Base-by-base conservation (phyloP, 2,113 vertebrate species). In the Bambusicola thoracicus region DNA sequence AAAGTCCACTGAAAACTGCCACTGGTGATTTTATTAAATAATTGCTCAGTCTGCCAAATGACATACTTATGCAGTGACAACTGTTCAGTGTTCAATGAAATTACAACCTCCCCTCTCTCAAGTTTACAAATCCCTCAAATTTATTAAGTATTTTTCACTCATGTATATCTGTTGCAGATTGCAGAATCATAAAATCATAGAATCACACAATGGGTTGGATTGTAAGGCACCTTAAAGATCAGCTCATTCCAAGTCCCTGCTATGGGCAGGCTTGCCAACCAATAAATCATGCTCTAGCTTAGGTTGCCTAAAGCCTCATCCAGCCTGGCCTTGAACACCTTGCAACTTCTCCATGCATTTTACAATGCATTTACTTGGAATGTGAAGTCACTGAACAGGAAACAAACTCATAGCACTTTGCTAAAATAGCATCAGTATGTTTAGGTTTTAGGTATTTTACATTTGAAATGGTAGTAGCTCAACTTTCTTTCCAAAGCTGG, bases 71-170 rank as follows among this genome's bases (percentile, higher is more conserved):
- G 53, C 41, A 80, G 44, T 63, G 84, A 87, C n/a, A 78, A 51
- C 92, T 88, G 59, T 13, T 81, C 61, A 74, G 49, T 72, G 68
- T 29, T 81, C 29, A 74, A 32, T 82, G 21, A 96, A 90, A 81
- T 88, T 66, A 76, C 40, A 87, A 10, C 25, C 19, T 80, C 17
- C 24, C 14, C 58, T 86, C 65, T 88, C 65, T 90, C 65, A 92
- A 90, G 38, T 80, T 82, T 73, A 82, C 27, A 74, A 65, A 56
- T 69, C 24, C 7, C 10, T 87, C 38, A 82, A 43, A 85, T 56
- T 29, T n/a, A 8, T 62, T 30, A 70, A 4, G 13, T 40, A 8
- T 51, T 68, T 72, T 83, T 81, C 53, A 58, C 55, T 85, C 46
- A 73, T 0, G 0, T 38, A 41, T 51, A 41, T 48, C 29, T 68